phyloP scores from a whole-genome alignment of 64 coral and sea anemone genomes.

The Montipora sp. region DNA sequence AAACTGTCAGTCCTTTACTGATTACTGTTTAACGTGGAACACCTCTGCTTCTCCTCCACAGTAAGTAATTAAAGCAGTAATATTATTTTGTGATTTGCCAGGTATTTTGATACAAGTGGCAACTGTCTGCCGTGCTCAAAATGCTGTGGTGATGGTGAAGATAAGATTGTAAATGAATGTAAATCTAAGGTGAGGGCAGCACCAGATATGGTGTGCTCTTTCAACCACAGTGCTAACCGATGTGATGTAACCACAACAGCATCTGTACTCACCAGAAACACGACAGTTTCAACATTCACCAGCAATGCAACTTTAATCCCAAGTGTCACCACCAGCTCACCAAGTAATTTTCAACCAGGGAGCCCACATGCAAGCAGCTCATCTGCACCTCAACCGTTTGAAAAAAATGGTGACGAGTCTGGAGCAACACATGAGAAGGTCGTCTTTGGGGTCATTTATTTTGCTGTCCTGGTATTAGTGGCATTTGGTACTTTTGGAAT shows the following conservation, averaged over 20 bases:
- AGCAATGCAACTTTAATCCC: not conserved
- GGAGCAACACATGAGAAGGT: no score
- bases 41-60: no score
- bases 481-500: not conserved
- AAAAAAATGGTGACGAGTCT: not conserved
- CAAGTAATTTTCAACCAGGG: not conserved
- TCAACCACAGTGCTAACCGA: not conserved
- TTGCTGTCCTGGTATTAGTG: not conserved
- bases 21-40: no score
- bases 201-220: slow-evolving; percentile 3
- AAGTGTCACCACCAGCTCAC: not conserved
- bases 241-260: not conserved
- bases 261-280: not conserved
- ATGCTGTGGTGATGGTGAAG: slow-evolving; percentile 59
- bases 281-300: not conserved
- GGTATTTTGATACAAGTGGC: slow-evolving; percentile 1
- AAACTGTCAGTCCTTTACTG: no score
- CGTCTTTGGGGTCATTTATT: no score
- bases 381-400: not conserved
- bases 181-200: not conserved
- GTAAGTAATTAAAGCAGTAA: no score
- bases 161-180: slow-evolving; percentile 46
- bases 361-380: not conserved
- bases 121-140: slow-evolving; percentile 28
- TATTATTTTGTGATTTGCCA: not conserved